Evolutionary conservation across 2,113 vertebrate genomes (phyloP), one percentile per base, ranked within the genome.

Genomic region (Nothocercus nigrocapillus): DNA sequence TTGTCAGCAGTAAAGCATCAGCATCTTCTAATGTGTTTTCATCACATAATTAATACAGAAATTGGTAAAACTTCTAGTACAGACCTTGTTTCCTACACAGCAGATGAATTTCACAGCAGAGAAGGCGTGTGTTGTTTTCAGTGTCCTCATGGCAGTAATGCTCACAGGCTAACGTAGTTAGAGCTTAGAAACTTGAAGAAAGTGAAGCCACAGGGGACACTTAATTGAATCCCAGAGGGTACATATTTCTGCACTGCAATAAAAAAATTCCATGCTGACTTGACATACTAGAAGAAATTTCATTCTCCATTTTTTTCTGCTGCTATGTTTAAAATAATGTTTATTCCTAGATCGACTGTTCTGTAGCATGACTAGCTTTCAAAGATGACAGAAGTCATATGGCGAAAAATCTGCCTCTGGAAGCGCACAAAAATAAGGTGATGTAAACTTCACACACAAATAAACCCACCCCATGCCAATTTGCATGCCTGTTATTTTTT

Each of bases 361-460:
- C 59, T 79, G 54, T 44, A 66, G 25, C 72, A 62, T 49, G 32
- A 68, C 21, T 68, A 82, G 32, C 7, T 87, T 81, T 79, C 78
- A 91, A 75, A 72, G 16, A 47, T 8, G 7, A 30, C 34, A 77
- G 47, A 80, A 75, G 13, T 34, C 59, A 56, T 30, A 13, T 42
- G 42, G 28, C 27, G 62, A 30, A 92, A 92, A 51, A 67, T 51
- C 17, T 70, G 11, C 14, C 34, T 73, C 34, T 73, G 54, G 19
- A 10, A 69, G 40, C 3, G 0, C 2, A 5, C 13, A 28, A 22
- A 79, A 69, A 2, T 21, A 22, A 5, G 7, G 8, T 28, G 7
- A 7, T 32, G 4, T 25, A 40, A 76, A 28, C 0, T 0, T 49
- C 20, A 24, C 5, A 5, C 15, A 9, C 7, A 16, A 4, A 36